Base-by-base conservation (phyloP, 2,888 invertebrate genomes). In the Dione vanillae region DNA sequence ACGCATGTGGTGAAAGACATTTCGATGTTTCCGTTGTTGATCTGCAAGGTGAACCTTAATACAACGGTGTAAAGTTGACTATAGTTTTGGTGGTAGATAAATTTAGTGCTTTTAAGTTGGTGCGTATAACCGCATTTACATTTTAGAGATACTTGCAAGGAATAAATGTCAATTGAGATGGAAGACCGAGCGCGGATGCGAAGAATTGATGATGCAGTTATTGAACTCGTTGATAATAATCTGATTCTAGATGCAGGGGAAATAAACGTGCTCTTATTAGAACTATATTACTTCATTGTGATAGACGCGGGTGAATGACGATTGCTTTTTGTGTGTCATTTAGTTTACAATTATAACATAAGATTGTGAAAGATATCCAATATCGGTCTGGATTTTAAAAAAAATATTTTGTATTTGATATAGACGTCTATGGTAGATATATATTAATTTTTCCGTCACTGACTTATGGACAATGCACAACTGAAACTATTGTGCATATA, bases 141-240 rank as follows among this genome's bases (percentile, higher is more conserved):
- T 91, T 91, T 90, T 89, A 88, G 86, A 90, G 86, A 87, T 89
- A 86, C 89, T 89, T 86, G 88, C 83, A 83, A 83, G 85, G 89
- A 90, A 90, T 91, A 91, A 91, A 92, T 91, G 91, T 91, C 91
- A 91, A 92, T 91, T 91, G 91, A 90, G 91, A 89, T 88, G 86
- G 87, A 86, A 86, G 85, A 87, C 84, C 86, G 85, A 85, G 86
- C 79, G 84, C 83, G 84, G 87, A 87, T 85, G 87, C 85, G 83
- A 85, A 82, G 87, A 89, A 88, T 88, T 89, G 90, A 88, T 87
- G 78, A 78, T 77, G 90, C 88, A 88, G 90, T 89, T 90, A 90
- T 90, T 91, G 90, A 91, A 89, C 89, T 83, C 86, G 79, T 80
- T 80, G 83, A 85, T 87, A 87, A 82, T 80, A 81, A 87, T 85